Evolutionary conservation across 2,113 vertebrate species (phyloP), one percentile per base, ranked within the genome.

Genomic region (Macquaria australasica): DNA sequence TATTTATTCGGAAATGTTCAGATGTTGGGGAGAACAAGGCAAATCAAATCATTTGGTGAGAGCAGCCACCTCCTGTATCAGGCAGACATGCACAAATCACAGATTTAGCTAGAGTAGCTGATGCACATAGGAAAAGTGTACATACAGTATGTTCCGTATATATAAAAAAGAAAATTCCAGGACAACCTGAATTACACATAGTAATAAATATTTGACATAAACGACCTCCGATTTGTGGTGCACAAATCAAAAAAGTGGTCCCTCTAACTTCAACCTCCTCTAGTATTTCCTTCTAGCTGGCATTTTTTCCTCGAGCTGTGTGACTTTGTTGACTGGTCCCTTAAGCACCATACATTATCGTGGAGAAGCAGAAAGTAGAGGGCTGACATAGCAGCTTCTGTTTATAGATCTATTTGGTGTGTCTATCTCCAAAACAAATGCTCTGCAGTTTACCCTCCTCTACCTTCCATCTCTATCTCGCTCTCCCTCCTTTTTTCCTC

Each of bases 371-470:
- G 79, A 75, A 72, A 77, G 81, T 60, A 60, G 58, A 67, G 55
- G 77, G 84, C 89, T 85, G 86, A 89, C 67, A 58, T 78, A 23
- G 83, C 62, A 7, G 64, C 90, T 85, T 85, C 83, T 79, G 71
- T 87, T 87, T 78, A 85, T 86, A 73, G 86, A 88, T 82, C 77
- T 85, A 77, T 92, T 87, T 87, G 50, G 63, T 75, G 79, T 77
- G 70, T 89, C 86, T 82, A 84, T 82, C 82, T 69, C 74, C 79
- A 81, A 91, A 90, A 87, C 86, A 92, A 89, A 89, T 89, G 88
- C 62, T 81, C 60, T 74, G 34, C 4, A 4, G 78, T 89, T 91
- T 84, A 84, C 72, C 66, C 76, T 90, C 41, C 56, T 53, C 78
- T 72, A 43, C 71, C 69, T 83, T 75, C 48, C 37, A 74, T 86